phyloP scores from a whole-genome alignment of 1,140 invertebrate species.

The Ladona fulva region DNA sequence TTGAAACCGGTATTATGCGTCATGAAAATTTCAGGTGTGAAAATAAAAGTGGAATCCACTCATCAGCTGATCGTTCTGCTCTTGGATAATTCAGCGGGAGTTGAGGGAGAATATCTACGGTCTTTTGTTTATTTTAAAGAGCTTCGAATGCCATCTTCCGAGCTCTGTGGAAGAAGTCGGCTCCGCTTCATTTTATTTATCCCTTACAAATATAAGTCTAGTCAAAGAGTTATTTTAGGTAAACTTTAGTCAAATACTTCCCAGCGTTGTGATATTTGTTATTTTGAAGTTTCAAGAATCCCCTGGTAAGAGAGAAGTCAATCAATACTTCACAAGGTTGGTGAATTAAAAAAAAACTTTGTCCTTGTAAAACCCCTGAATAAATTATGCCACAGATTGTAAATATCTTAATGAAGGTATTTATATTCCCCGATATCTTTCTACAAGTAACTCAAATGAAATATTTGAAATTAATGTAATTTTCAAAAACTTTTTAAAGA shows the following conservation, averaged over 20 bases:
- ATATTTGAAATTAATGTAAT: too few relatives aligned
- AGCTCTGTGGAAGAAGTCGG: neutral
- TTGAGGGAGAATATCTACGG: neutral
- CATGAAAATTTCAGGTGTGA: too few relatives aligned
- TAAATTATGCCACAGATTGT: neutral
- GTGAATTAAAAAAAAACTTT: constrained; percentile 11
- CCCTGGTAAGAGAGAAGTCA: neutral
- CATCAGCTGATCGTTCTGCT: too few relatives aligned
- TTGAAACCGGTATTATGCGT: too few relatives aligned
- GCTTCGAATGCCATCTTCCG: neutral
- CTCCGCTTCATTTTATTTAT: constrained; percentile 7
- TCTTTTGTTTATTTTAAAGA: neutral
- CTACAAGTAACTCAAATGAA: too few relatives aligned
- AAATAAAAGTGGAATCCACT: too few relatives aligned
- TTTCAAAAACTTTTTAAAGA: too few relatives aligned
- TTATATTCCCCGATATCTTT: too few relatives aligned
- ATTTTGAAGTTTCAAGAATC: neutral
- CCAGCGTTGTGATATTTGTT: neutral
- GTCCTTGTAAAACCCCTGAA: neutral
- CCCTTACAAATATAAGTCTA: neutral
- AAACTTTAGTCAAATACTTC: neutral
- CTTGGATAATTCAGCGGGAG: too few relatives aligned
- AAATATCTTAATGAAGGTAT: neutral
- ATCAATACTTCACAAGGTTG: constrained; percentile 5
- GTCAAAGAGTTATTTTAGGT: neutral